Percentiles rank a stretch among this genome's conserved stretches.
Conservation (phyloP, 2,888 invertebrate genomes). For the Phalangium opilio region DNA sequence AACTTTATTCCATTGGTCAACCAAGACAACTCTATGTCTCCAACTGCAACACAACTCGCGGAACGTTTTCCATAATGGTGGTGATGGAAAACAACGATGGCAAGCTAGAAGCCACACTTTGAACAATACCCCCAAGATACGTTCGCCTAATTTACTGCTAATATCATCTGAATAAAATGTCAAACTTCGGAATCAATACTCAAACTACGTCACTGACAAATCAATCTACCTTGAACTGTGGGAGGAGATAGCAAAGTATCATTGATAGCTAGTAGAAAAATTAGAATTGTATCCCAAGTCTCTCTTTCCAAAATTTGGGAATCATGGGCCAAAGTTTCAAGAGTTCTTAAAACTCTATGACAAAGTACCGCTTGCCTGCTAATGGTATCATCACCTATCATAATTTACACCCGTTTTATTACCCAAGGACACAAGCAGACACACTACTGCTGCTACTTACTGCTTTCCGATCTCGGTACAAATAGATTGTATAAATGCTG, state of each 20-base stretch:
- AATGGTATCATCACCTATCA: slow-evolving; percentile 25
- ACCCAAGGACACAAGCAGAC: no score
- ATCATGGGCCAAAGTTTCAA: slow-evolving; percentile 62
- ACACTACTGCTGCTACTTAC: slow-evolving; percentile 9
- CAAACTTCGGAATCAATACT: no score
- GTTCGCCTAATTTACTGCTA: slow-evolving; percentile 85
- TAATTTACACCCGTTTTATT: no score
- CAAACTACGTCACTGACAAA: not conserved
- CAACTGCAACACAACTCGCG: slow-evolving; percentile 79
- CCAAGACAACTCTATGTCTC: slow-evolving; percentile 81
- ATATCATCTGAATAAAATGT: slow-evolving; percentile 52
- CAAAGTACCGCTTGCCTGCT: slow-evolving; percentile 82
- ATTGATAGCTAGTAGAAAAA: slow-evolving; percentile 77
- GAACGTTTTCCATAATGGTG: slow-evolving; percentile 58
- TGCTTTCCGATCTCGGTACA: slow-evolving; percentile 62
- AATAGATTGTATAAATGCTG: slow-evolving; percentile 87
- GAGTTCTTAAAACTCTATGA: slow-evolving; percentile 69
- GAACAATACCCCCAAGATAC: slow-evolving; percentile 82
- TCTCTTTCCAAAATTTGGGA: slow-evolving; percentile 59
- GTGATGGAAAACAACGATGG: slow-evolving; percentile 74
- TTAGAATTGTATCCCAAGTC: slow-evolving; percentile 77
- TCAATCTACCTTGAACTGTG: slow-evolving; percentile 51
- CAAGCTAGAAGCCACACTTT: slow-evolving; percentile 70
- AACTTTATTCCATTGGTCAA: slow-evolving; percentile 65
- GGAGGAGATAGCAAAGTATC: slow-evolving; percentile 82